Evolutionary conservation across 2,888 invertebrate genomes (phyloP).

Genomic region (Lasioglossum marginatum): DNA sequence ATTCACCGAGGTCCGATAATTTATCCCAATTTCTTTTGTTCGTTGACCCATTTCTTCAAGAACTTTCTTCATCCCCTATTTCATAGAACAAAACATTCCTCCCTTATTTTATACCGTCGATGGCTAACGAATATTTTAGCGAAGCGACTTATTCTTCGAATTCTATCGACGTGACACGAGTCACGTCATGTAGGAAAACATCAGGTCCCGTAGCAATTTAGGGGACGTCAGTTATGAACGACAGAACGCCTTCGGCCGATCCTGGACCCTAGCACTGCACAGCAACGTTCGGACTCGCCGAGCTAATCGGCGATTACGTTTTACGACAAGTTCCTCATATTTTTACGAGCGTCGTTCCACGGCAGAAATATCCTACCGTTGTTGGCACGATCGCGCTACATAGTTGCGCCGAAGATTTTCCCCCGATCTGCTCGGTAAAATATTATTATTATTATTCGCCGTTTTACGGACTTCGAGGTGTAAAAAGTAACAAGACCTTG

Average conservation of each 20-base stretch:
- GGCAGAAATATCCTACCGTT: slow-evolving; percentile 48
- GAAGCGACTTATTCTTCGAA: neutral
- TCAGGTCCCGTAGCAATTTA: slow-evolving; percentile 18
- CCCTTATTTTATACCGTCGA: neutral
- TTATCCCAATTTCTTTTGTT: no score
- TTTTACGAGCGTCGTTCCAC: slow-evolving; percentile 75
- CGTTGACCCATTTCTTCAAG: neutral
- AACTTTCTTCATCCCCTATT: neutral
- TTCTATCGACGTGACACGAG: neutral
- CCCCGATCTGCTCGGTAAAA: slow-evolving; percentile 9
- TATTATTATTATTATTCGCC: slow-evolving; percentile 43
- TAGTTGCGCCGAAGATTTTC: slow-evolving; percentile 47
- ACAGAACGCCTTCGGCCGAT: slow-evolving; percentile 27
- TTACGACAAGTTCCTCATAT: slow-evolving; percentile 75
- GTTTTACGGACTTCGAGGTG: slow-evolving; percentile 32
- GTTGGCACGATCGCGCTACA: slow-evolving; percentile 34
- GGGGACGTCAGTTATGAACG: slow-evolving; percentile 13
- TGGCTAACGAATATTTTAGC: neutral
- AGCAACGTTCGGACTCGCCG: slow-evolving; percentile 49
- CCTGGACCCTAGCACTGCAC: slow-evolving; percentile 33
- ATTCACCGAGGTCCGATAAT: neutral
- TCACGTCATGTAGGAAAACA: slow-evolving; percentile 22
- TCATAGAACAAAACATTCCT: neutral
- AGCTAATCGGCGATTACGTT: slow-evolving; percentile 78
- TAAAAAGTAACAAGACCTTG: slow-evolving; percentile 17